A percentile compares a stretch with the other conserved stretches of the same genome.
Conservation (phyloP, 2,797 vertebrate genomes). For the Sebastiscus tertius region DNA sequence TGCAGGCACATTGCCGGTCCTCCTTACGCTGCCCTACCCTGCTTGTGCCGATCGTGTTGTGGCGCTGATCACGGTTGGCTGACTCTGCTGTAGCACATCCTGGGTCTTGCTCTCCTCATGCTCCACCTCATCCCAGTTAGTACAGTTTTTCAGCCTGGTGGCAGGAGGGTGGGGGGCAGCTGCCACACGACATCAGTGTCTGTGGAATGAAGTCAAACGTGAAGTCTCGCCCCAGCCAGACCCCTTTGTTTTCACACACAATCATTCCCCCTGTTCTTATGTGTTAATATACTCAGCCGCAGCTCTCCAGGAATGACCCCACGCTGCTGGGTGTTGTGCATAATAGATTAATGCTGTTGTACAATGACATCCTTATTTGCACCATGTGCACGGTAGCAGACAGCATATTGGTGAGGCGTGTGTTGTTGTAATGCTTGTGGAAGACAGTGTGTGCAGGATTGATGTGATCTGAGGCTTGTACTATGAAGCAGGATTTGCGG, state of each 20-base stretch:
- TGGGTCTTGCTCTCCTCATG: conserved; percentile 22
- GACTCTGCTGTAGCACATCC: conserved; percentile 20
- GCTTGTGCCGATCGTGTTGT: background rate
- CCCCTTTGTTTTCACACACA: conserved; percentile 65
- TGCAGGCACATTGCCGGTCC: conserved; percentile 5
- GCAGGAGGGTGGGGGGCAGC: conserved; percentile 41
- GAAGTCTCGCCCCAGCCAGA: conserved; percentile 57
- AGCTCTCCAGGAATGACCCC: conserved; percentile 37
- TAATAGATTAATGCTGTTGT: conserved; percentile 13
- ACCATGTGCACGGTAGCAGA: background rate
- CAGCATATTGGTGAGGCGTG: background rate
- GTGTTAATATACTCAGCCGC: conserved; percentile 17
- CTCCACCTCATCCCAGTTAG: conserved; percentile 37
- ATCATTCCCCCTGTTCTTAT: conserved; percentile 30
- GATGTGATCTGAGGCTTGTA: background rate
- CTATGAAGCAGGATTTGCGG: too few relatives aligned
- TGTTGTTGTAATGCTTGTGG: background rate
- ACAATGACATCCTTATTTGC: conserved; percentile 23
- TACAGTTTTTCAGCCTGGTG: conserved; percentile 36
- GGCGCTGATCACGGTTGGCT: conserved; percentile 18
- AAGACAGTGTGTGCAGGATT: background rate
- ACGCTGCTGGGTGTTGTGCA: background rate
- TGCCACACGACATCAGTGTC: conserved; percentile 68
- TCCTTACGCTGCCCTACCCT: background rate
- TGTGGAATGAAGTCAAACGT: conserved; percentile 68